Evolutionary conservation across 2,113 vertebrate species (phyloP).

Genomic region (Lampris incognitus): DNA sequence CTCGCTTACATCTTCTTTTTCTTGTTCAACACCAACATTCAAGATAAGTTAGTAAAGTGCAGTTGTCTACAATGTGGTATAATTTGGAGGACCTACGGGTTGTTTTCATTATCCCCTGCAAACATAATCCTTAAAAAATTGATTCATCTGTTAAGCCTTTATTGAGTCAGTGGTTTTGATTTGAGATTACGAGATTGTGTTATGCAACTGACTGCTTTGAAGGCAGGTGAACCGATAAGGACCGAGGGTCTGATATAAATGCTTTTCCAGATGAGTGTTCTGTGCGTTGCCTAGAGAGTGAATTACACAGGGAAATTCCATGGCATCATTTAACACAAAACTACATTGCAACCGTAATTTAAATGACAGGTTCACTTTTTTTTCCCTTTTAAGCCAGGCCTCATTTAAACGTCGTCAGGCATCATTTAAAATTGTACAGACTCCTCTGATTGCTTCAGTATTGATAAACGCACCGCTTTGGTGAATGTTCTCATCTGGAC

Average conservation of each 20-base stretch:
- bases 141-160: constrained; percentile 45
- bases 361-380: too few relatives aligned
- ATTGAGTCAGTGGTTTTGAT: constrained; percentile 63
- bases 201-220: constrained; percentile 56
- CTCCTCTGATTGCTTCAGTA: too few relatives aligned
- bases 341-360: constrained; percentile 21
- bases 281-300: background rate
- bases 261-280: constrained; percentile 16
- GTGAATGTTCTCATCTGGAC: too few relatives aligned
- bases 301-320: constrained; percentile 18
- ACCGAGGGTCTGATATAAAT: constrained; percentile 13
- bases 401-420: too few relatives aligned
- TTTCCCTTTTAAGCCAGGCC: too few relatives aligned
- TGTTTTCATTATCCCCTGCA: constrained; percentile 48
- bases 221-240: constrained; percentile 15
- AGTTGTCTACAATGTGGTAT: background rate
- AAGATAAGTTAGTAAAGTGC: too few relatives aligned
- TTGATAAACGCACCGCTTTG: too few relatives aligned
- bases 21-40: too few relatives aligned
- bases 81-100: constrained; percentile 54
- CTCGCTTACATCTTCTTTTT: too few relatives aligned
- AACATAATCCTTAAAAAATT: constrained; percentile 50
- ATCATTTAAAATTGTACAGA: too few relatives aligned
- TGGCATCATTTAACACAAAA: constrained; percentile 39
- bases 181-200: constrained; percentile 57